phyloP scores from a whole-genome alignment of 2,113 vertebrate species.

The Coracopsis vasa region DNA sequence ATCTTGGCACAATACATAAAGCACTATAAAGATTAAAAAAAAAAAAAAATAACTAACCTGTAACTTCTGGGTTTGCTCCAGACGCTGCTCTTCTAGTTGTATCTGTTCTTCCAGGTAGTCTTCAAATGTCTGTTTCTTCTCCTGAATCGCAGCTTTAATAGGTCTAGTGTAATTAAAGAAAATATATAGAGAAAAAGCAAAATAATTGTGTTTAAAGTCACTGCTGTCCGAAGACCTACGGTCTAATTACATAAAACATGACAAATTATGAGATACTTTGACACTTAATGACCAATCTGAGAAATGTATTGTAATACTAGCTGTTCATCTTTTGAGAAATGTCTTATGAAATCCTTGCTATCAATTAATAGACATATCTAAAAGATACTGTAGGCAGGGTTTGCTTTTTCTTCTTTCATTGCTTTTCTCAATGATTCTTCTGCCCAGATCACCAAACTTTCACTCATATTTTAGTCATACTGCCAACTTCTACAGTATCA shows the following conservation, averaged over 20 bases:
- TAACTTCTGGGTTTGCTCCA: conserved; percentile 69
- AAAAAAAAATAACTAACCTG: conserved; percentile 71
- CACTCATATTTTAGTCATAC: neutral
- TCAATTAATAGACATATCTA: neutral
- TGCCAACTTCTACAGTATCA: neutral
- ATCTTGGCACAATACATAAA: neutral
- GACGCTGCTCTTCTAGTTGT: conserved; percentile 83
- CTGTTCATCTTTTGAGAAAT: neutral
- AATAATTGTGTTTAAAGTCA: neutral
- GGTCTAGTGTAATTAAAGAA: conserved; percentile 74
- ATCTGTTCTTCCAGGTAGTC: conserved; percentile 93
- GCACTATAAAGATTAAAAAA: neutral
- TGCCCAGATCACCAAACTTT: neutral
- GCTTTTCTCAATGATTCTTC: neutral
- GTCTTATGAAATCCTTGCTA: neutral
- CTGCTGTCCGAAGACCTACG: neutral
- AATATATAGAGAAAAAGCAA: neutral
- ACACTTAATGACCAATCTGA: neutral
- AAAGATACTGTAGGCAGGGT: neutral
- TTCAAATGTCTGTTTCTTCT: conserved; percentile 88
- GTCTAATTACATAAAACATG: neutral
- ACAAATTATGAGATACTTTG: neutral
- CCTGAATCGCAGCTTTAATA: conserved; percentile 79
- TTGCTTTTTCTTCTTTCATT: neutral
- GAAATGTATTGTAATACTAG: neutral